Evolutionary conservation across 2,888 invertebrate species (phyloP).

Genomic region (Sesia bembeciformis): DNA sequence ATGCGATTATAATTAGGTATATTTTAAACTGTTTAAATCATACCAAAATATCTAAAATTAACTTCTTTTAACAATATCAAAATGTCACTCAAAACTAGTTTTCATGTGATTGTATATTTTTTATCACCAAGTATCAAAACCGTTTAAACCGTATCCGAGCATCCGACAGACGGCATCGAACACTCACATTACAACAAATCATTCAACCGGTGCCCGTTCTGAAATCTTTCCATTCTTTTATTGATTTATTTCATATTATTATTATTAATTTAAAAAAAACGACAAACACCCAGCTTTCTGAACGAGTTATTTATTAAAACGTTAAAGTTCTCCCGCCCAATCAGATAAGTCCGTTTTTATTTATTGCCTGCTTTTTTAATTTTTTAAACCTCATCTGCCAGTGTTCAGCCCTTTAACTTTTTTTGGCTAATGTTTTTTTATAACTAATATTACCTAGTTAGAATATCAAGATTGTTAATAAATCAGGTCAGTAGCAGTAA

Average conservation of each 20-base stretch:
- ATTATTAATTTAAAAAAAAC: conserved; percentile 64
- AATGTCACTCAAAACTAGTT: too few relatives aligned
- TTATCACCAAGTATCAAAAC: not conserved
- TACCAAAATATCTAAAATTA: too few relatives aligned
- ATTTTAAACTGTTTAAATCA: too few relatives aligned
- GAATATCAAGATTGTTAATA: conserved; percentile 15
- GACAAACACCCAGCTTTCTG: conserved; percentile 21
- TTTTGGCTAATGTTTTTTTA: conserved; percentile 11
- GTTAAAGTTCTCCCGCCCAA: conserved; percentile 48
- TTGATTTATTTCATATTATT: conserved; percentile 72
- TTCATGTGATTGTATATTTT: too few relatives aligned
- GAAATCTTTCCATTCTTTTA: conserved; percentile 68
- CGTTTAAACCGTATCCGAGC: conserved; percentile 1
- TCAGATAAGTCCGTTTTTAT: conserved; percentile 49
- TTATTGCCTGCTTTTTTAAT: conserved; percentile 38
- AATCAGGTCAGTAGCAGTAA: conserved; percentile 12
- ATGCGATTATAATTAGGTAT: too few relatives aligned
- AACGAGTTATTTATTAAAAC: conserved; percentile 59
- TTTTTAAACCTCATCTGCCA: conserved; percentile 28
- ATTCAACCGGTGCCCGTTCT: conserved; percentile 58
- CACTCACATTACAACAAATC: conserved; percentile 70
- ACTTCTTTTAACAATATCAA: too few relatives aligned
- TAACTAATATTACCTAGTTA: conserved; percentile 1
- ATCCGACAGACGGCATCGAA: conserved; percentile 42
- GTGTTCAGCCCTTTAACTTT: conserved; percentile 8